Conservation (phyloP, 2,113 vertebrate genomes). For the Tachuris rubrigastra region DNA sequence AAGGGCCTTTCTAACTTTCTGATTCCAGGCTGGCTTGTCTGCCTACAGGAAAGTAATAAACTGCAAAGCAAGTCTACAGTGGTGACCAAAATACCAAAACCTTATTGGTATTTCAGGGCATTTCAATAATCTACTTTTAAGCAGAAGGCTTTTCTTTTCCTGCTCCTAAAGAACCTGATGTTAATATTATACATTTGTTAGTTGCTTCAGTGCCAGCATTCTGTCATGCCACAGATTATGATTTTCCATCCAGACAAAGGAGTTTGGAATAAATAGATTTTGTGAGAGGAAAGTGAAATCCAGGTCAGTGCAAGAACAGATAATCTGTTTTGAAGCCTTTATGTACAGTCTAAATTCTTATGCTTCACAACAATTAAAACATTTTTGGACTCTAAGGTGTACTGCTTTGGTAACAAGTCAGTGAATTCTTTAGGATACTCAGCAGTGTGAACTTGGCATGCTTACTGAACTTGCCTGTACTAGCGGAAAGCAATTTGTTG, state of each 20-base stretch:
- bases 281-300: conserved; percentile 19
- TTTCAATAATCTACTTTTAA: neutral
- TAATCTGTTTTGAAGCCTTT: neutral
- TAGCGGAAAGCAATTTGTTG: neutral
- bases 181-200: neutral
- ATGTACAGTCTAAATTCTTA: neutral
- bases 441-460: neutral
- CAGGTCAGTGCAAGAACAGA: neutral
- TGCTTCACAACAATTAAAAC: neutral
- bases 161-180: neutral
- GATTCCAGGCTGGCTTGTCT: neutral
- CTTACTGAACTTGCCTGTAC: neutral
- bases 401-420: neutral
- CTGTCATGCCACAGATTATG: neutral
- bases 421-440: neutral
- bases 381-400: neutral
- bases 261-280: conserved; percentile 9
- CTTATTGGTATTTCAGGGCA: neutral
- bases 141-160: neutral
- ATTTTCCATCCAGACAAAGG: neutral
- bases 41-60: neutral
- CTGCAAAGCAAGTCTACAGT: neutral
- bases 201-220: neutral
- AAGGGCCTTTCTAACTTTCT: neutral
- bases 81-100: neutral